phyloP scores from a whole-genome alignment of 2,888 invertebrate species.

The Chrysina gloriosa region DNA sequence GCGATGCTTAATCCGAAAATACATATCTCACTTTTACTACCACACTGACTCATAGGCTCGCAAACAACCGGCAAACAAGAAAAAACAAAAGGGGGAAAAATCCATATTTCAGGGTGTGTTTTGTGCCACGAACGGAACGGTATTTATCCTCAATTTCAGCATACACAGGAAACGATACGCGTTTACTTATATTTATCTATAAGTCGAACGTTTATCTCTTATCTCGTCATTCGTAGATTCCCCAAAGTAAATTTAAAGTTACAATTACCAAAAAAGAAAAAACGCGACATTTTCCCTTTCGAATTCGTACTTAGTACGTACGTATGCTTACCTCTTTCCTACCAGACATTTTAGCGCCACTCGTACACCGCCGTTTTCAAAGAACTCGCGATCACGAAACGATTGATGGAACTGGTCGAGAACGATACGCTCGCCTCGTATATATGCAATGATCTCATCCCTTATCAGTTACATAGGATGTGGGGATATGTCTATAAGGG shows the following conservation, averaged over 20 bases:
- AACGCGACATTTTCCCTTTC: not conserved
- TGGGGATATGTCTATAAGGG: constrained; percentile 5
- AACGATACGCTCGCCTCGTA: constrained; percentile 4
- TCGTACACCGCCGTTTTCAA: not conserved
- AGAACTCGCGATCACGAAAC: not conserved
- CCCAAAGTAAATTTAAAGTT: no score
- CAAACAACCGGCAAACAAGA: no score
- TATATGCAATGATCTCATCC: constrained; percentile 35
- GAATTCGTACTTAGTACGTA: not conserved
- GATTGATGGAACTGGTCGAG: constrained; percentile 1
- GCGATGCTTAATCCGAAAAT: no score
- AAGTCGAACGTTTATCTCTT: no score
- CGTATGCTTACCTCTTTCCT: constrained; percentile 23
- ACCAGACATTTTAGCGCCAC: not conserved
- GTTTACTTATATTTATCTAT: no score
- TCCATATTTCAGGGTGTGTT: constrained; percentile 20
- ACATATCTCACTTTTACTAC: no score
- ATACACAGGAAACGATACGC: no score
- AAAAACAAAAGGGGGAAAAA: not conserved
- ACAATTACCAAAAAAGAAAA: no score
- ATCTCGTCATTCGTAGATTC: no score
- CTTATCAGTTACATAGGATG: constrained; percentile 22
- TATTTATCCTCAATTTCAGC: no score
- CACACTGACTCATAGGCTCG: no score
- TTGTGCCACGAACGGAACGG: not conserved